Evolutionary conservation across 1,140 invertebrate species (phyloP).

Genomic region (Drosophila quadrilineata): DNA sequence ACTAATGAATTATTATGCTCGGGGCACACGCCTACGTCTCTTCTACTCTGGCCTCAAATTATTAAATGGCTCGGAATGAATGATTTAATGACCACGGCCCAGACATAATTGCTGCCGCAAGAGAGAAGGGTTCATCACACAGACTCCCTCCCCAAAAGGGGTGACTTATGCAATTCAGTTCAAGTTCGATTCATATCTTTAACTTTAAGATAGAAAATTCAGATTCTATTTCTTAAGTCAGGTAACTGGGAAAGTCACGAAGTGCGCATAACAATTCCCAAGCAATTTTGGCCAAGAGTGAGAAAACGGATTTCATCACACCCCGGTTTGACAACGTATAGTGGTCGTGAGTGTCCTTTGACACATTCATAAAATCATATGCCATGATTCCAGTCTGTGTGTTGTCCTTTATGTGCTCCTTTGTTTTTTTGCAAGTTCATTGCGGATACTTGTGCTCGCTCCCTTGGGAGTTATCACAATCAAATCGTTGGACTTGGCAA

Average conservation of each 20-base stretch:
- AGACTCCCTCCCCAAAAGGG: too few relatives aligned
- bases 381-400: conserved; percentile 36
- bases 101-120: conserved; percentile 59
- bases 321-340: conserved; percentile 14
- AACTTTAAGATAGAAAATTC: not conserved
- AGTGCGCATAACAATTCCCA: conserved; percentile 63
- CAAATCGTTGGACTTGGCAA: conserved; percentile 30
- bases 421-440: conserved; percentile 28
- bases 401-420: conserved; percentile 2
- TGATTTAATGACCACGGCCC: conserved; percentile 72
- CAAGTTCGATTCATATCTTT: conserved; percentile 7
- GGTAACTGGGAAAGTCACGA: conserved; percentile 40
- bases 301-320: conserved; percentile 69
- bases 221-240: not conserved
- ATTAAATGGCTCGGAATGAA: conserved; percentile 80
- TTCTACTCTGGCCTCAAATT: conserved; percentile 51
- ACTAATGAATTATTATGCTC: conserved; percentile 72
- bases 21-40: conserved; percentile 35
- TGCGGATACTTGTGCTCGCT: conserved; percentile 3
- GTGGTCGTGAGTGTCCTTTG: conserved; percentile 19
- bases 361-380: conserved; percentile 69
- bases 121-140: conserved; percentile 57
- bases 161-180: conserved; percentile 17
- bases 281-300: conserved; percentile 59
- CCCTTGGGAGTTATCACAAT: conserved; percentile 57